Evolutionary conservation across 2,113 vertebrate genomes (phyloP).

Genomic region (Patagioenas fasciata): DNA sequence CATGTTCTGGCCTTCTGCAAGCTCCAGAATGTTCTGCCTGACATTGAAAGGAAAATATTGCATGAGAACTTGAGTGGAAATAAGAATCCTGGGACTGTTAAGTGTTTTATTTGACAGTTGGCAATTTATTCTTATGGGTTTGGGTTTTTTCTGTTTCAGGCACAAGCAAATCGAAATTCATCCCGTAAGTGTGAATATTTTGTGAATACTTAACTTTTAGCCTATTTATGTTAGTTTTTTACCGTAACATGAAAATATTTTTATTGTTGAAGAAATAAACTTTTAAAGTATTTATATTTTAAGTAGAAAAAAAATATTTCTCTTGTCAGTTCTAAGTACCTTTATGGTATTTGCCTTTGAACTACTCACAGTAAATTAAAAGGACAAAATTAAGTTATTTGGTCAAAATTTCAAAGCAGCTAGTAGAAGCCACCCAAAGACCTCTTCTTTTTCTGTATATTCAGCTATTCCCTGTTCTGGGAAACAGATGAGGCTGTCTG

Average conservation of each 20-base stretch:
- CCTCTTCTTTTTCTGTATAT: not conserved
- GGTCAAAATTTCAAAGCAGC: not conserved
- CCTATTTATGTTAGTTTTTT: not conserved
- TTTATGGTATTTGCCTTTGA: not conserved
- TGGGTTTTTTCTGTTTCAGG: slow-evolving; percentile 77
- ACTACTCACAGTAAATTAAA: not conserved
- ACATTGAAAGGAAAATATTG: not conserved
- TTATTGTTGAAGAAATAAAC: not conserved
- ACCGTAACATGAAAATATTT: not conserved
- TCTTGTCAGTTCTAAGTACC: not conserved
- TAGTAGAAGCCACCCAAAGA: not conserved
- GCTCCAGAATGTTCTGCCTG: not conserved
- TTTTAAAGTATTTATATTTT: not conserved
- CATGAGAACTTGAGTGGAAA: not conserved
- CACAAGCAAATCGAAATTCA: slow-evolving; percentile 90
- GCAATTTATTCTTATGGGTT: not conserved
- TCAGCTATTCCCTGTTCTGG: not conserved
- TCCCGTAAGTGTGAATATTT: slow-evolving; percentile 88
- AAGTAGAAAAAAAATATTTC: not conserved
- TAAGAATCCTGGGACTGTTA: not conserved
- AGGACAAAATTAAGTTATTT: not conserved
- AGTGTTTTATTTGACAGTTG: not conserved
- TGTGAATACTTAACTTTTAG: not conserved
- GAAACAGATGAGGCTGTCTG: not conserved
- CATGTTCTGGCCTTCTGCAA: not conserved